phyloP scores from a whole-genome alignment of 92 coral and sea anemone genomes.

The Parazoanthus atlanticus region DNA sequence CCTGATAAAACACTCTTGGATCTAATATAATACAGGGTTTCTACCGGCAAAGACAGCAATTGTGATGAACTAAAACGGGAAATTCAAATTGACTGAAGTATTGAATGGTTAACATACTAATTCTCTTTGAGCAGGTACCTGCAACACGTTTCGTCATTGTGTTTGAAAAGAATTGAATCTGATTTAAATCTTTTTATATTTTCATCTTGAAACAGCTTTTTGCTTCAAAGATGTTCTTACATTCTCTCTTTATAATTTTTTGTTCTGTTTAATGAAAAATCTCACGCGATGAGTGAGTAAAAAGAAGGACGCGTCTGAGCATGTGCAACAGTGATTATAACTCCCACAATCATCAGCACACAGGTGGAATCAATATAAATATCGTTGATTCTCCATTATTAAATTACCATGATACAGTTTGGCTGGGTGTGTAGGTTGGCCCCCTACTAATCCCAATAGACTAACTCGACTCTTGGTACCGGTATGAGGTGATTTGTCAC shows the following conservation, averaged over 20 bases:
- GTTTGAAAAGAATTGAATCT: background rate
- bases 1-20: no score
- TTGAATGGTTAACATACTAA: no score
- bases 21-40: no score
- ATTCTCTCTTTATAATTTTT: background rate
- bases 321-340: no score
- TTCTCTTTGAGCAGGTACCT: background rate
- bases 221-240: background rate
- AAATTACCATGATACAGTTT: conserved; percentile 4
- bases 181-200: background rate
- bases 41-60: no score
- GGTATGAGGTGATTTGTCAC: conserved; percentile 24
- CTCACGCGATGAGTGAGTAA: background rate
- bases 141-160: background rate
- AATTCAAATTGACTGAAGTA: no score
- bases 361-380: background rate
- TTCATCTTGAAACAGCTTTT: background rate
- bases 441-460: conserved; percentile 2
- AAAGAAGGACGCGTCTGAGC: background rate
- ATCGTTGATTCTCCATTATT: background rate
- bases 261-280: background rate
- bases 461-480: conserved; percentile 17
- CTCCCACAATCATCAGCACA: conserved; percentile 6
- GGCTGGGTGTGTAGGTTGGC: conserved; percentile 23
- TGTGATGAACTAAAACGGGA: no score